phyloP scores from a whole-genome alignment of 2,113 vertebrate species.

The Australoheros scitulus region DNA sequence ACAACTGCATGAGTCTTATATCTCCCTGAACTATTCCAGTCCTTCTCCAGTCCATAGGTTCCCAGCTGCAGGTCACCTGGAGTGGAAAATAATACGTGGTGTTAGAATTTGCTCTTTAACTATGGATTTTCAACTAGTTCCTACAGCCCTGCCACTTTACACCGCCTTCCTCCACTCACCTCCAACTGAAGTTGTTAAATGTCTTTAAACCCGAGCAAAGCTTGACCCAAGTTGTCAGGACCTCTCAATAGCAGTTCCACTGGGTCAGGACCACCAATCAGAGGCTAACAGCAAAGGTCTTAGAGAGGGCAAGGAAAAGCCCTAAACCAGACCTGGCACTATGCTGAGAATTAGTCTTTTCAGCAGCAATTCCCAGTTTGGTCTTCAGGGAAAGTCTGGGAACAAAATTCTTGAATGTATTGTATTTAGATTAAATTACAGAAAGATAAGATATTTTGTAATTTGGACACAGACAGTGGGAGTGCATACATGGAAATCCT shows the following conservation, averaged over 20 bases:
- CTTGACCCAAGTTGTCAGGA: constrained; percentile 21
- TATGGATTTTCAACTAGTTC: neutral
- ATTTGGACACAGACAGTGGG: too few species aligned
- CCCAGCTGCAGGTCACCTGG: neutral
- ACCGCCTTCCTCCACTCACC: neutral
- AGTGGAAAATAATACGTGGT: neutral
- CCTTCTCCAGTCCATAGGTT: too few species aligned
- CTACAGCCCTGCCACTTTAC: neutral
- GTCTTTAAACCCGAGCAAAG: neutral
- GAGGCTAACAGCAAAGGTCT: constrained; percentile 28
- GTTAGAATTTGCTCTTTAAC: neutral
- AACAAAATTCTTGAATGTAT: too few species aligned
- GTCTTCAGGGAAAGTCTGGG: neutral
- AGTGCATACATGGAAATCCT: too few species aligned
- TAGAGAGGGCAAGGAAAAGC: neutral
- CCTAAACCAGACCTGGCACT: neutral
- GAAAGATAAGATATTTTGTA: too few species aligned
- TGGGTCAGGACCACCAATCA: constrained; percentile 34
- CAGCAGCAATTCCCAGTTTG: neutral
- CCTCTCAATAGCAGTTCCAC: neutral
- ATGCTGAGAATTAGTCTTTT: neutral
- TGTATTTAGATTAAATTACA: neutral
- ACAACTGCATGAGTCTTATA: too few species aligned
- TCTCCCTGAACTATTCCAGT: too few species aligned
- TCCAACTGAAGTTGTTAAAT: neutral